These are phyloP conservation scores for Tragelaphus strepsiceros DNA, from an alignment of 2,113 vertebrate genomes.

Conservation along the genomic window DNA sequence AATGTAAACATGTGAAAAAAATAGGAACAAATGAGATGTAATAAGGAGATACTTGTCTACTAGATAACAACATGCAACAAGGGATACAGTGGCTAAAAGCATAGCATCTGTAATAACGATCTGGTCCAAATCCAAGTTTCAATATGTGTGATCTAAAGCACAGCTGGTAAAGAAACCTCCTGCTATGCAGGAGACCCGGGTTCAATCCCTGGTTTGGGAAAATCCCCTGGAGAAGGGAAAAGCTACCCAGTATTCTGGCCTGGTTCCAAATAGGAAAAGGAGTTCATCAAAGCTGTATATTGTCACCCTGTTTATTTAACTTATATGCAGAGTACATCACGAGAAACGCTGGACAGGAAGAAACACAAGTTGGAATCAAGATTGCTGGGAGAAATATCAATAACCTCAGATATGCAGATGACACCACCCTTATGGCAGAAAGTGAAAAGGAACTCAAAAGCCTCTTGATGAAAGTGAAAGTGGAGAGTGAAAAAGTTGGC, in stretches of 20 bases:
- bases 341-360: too few relatives aligned
- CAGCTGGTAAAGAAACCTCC: background rate
- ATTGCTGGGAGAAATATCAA: too few relatives aligned
- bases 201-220: background rate
- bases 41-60: background rate
- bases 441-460: too few relatives aligned
- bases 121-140: background rate
- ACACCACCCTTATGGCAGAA: too few relatives aligned
- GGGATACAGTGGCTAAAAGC: background rate
- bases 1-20: background rate
- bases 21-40: background rate
- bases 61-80: background rate
- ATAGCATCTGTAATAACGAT: background rate
- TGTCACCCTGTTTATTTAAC: too few relatives aligned
- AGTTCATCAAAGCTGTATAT: too few relatives aligned
- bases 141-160: background rate
- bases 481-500: too few relatives aligned
- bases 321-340: too few relatives aligned
- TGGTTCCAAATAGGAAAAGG: background rate
- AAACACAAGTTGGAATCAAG: too few relatives aligned
- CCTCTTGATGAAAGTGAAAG: too few relatives aligned
- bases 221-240: background rate
- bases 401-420: too few relatives aligned
- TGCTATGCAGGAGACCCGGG: background rate
- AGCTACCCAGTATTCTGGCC: background rate